A percentile compares a stretch with the other conserved stretches of the same genome.
Evolutionary conservation across 2,888 invertebrate species (phyloP).

Genomic region (Allygus modestus): DNA sequence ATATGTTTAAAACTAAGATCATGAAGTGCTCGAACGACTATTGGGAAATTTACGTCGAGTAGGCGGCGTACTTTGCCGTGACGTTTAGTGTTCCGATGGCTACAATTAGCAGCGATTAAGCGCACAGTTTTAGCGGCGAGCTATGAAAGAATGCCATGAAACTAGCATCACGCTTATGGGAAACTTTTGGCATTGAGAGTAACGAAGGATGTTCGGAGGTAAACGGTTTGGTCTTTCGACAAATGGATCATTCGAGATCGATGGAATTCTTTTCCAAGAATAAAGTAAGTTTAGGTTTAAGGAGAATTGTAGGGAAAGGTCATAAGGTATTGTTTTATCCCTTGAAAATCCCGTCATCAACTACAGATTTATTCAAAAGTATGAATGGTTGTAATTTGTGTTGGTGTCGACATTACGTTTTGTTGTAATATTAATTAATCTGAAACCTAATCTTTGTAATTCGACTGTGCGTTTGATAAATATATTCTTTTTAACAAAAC

Average conservation of each 20-base stretch:
- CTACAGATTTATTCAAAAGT: too few relatives aligned
- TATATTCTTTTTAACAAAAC: too few relatives aligned
- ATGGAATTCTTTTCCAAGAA: conserved; percentile 1
- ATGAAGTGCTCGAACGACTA: neutral
- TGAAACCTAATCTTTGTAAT: too few relatives aligned
- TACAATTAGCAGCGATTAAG: conserved; percentile 1
- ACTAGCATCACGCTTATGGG: conserved; percentile 11
- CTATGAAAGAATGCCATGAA: conserved; percentile 6
- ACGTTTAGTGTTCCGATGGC: neutral
- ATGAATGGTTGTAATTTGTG: too few relatives aligned
- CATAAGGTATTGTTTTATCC: too few relatives aligned
- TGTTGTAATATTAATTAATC: too few relatives aligned
- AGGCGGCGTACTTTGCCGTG: neutral
- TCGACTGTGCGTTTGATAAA: too few relatives aligned
- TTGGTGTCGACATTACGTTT: too few relatives aligned
- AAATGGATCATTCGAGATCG: neutral
- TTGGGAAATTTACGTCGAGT: neutral
- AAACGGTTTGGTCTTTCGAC: conserved; percentile 18
- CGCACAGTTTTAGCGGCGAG: neutral
- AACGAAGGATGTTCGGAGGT: neutral
- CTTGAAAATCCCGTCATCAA: too few relatives aligned
- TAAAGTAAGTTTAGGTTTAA: neutral
- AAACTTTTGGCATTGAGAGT: conserved; percentile 11
- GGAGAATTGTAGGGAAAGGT: too few relatives aligned
- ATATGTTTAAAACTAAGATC: conserved; percentile 2